phyloP scores from a whole-genome alignment of 2,888 invertebrate species.

The Eumerus sabulonum region DNA sequence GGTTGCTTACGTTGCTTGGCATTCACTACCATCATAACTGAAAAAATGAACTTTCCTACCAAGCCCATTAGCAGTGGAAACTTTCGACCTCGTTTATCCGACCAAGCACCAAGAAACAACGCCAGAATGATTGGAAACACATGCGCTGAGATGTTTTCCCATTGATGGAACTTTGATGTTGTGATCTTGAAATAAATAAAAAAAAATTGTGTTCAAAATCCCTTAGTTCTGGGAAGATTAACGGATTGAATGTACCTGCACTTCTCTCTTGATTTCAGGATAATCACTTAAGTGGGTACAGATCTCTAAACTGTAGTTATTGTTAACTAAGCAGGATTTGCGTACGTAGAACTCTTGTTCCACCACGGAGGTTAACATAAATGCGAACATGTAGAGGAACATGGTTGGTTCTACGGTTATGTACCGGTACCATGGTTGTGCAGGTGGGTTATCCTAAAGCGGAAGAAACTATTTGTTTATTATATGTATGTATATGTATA shows the following conservation, averaged over 20 bases:
- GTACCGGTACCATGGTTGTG: constrained; percentile 67
- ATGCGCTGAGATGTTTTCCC: constrained; percentile 88
- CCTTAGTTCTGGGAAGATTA: neutral
- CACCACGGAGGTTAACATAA: constrained; percentile 88
- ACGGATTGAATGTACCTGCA: constrained; percentile 84
- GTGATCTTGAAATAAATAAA: constrained; percentile 81
- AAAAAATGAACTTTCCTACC: constrained; percentile 87
- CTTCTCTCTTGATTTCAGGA: constrained; percentile 82
- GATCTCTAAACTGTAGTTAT: constrained; percentile 84
- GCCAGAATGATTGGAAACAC: constrained; percentile 87
- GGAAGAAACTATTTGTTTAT: no score
- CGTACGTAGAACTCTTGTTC: constrained; percentile 89
- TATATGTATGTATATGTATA: no score
- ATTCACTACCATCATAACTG: constrained; percentile 86
- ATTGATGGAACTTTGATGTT: constrained; percentile 87
- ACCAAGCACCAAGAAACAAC: constrained; percentile 90
- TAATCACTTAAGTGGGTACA: constrained; percentile 83
- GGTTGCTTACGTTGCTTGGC: constrained; percentile 80
- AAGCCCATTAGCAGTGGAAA: constrained; percentile 86
- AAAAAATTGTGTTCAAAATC: neutral
- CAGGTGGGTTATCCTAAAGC: no score
- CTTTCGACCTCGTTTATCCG: constrained; percentile 89
- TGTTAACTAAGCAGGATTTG: constrained; percentile 88
- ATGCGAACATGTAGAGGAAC: constrained; percentile 93
- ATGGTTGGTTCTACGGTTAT: constrained; percentile 92